These are phyloP conservation scores for Acanthococcus lagerstroemiae DNA, from an alignment of 2,888 invertebrate species.

Conservation along the genomic window DNA sequence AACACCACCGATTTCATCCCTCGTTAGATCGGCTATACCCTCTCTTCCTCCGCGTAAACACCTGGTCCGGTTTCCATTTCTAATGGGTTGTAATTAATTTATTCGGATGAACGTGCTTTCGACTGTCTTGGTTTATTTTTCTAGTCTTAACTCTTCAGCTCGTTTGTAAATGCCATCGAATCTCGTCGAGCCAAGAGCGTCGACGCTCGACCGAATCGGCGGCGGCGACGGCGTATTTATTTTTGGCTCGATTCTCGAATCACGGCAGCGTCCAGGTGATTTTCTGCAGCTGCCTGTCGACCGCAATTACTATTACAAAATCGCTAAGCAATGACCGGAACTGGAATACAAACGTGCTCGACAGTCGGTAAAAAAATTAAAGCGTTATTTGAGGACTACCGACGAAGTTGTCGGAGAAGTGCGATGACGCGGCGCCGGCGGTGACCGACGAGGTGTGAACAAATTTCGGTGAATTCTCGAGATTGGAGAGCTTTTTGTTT, in stretches of 20 bases:
- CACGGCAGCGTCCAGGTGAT: slow-evolving; percentile 3
- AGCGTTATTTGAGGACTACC: not conserved
- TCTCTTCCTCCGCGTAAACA: not conserved
- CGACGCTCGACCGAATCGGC: not conserved
- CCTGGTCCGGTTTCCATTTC: not conserved
- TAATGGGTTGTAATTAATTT: slow-evolving; percentile 8
- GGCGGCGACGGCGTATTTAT: not conserved
- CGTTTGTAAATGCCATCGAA: not conserved
- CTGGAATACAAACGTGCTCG: not conserved
- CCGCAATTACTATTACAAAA: not conserved
- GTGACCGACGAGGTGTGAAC: too few species aligned
- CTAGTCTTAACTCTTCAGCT: too few species aligned
- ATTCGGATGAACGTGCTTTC: not conserved
- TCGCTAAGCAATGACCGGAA: slow-evolving; percentile 8
- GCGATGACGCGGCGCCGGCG: too few species aligned
- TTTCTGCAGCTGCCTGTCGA: slow-evolving; percentile 1
- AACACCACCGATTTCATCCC: slow-evolving; percentile 7
- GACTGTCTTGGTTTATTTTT: too few species aligned
- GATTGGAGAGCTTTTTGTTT: too few species aligned
- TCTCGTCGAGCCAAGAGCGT: not conserved
- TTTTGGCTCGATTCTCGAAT: not conserved
- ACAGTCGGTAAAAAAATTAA: slow-evolving; percentile 1
- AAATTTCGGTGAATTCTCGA: too few species aligned
- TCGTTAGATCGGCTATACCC: not conserved
- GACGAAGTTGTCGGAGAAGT: too few species aligned